Percentiles rank a stretch among this genome's conserved stretches.
Conservation (phyloP, 2,113 vertebrate species). For the Capreolus pygargus region DNA sequence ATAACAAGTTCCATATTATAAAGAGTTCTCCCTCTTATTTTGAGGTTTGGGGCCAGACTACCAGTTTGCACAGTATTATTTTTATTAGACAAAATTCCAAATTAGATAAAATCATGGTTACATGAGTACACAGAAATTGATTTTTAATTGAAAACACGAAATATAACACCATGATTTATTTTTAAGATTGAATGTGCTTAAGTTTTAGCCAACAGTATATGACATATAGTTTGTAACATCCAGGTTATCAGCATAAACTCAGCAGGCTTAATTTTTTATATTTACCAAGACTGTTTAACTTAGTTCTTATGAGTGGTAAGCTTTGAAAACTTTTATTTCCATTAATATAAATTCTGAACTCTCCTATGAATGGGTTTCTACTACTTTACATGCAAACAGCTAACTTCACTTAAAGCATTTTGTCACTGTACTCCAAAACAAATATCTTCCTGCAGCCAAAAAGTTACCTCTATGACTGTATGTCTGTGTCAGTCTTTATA, state of each 20-base stretch:
- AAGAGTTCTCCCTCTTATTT: background rate
- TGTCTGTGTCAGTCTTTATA: background rate
- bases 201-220: background rate
- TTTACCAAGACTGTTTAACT: background rate
- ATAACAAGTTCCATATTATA: background rate
- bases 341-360: background rate
- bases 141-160: constrained; percentile 16
- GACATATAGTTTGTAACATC: background rate
- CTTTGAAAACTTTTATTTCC: background rate
- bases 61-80: background rate
- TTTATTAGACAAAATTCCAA: constrained; percentile 17
- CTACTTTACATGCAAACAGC: background rate
- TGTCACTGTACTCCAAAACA: background rate
- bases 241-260: background rate
- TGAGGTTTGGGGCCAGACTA: background rate
- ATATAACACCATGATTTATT: background rate
- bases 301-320: background rate
- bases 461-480: background rate
- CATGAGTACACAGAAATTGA: background rate
- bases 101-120: background rate
- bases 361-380: background rate
- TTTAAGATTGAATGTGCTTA: background rate
- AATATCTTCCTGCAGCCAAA: background rate
- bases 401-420: constrained; percentile 1
- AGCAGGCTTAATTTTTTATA: background rate